Evolutionary conservation across 2,888 invertebrate species (phyloP), one percentile per base, ranked within the genome.

Genomic region (Agrypnus murinus): DNA sequence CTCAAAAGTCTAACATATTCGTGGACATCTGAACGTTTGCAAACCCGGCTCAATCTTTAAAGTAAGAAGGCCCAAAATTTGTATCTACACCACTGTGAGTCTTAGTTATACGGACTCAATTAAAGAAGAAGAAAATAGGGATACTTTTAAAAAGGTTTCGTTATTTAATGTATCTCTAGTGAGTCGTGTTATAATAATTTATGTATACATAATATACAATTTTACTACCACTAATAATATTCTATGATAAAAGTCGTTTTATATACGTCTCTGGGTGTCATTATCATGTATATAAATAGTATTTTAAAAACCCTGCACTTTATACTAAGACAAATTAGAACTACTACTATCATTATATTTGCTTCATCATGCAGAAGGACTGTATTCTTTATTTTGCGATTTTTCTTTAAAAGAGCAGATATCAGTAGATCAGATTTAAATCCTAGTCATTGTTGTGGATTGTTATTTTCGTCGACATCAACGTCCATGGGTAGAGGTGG

Each of bases 401-500:
- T n/a, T n/a, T n/a, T n/a, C n/a, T n/a, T 25, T 3, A 25, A 3
- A 25, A 25, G 25, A 3, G 25, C 5, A 5, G 2, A 25, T 25
- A 5, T 25, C 25, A 25, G 25, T 5, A 25, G 25, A 3, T 1
- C 15, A 14, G 3, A 12, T 12, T 57, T 46, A 7, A 60, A 14
- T 15, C 53, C 36, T 25, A 8, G 25, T 38, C 12, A 36, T 46
- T 59, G 19, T n/a, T 58, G 46, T 25, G 25, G 25, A 25, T 25
- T 25, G 5, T 25, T 25, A 48, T 63, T 55, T 17, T 50, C 31
- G 14, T 43, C 64, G 4, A 65, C 31, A 7, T 68, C 72, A 4
- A 69, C 43, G 17, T 72, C 69, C 76, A 79, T 77, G 5, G 79
- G 80, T 57, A 74, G 74, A 0, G 80, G 79, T 43, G 80, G 77